These are phyloP conservation scores for Suillia variegata DNA, from an alignment of 2,888 invertebrate species.

Conservation along the genomic window DNA sequence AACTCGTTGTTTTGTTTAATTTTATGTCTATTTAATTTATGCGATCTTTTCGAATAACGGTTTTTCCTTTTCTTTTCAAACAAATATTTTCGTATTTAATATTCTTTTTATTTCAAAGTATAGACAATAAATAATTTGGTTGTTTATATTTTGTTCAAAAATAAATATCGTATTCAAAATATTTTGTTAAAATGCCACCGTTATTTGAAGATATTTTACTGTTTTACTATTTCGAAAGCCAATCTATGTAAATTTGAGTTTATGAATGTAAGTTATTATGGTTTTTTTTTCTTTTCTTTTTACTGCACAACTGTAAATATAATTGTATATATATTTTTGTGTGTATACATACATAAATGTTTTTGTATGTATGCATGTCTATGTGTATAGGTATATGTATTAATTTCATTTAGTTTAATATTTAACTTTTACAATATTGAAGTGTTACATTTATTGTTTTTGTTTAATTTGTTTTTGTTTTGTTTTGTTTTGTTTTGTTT, in stretches of 20 bases:
- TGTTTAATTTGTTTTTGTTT: slow-evolving; percentile 16
- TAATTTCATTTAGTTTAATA: slow-evolving; percentile 11
- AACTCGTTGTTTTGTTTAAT: too few species aligned
- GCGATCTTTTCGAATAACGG: background rate
- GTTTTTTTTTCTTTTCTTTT: slow-evolving; percentile 25
- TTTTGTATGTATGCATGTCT: too few species aligned
- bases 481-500: slow-evolving; percentile 18
- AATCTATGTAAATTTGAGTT: too few species aligned
- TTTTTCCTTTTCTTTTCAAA: background rate
- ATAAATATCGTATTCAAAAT: too few species aligned
- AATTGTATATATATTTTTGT: slow-evolving; percentile 21
- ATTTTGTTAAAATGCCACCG: too few species aligned
- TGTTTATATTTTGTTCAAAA: too few species aligned
- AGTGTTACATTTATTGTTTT: slow-evolving; percentile 11
- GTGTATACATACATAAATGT: slow-evolving; percentile 23
- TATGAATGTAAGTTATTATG: slow-evolving; percentile 12
- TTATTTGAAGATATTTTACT: too few species aligned
- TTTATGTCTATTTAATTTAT: too few species aligned
- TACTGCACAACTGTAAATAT: slow-evolving; percentile 30
- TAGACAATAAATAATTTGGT: too few species aligned
- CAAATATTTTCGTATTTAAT: background rate
- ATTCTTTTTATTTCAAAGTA: too few species aligned
- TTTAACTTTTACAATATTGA: slow-evolving; percentile 10
- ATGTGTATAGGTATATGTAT: slow-evolving; percentile 14
- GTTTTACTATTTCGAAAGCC: too few species aligned